Evolutionary conservation across 2,888 invertebrate species (phyloP), one percentile per base, ranked within the genome.

Genomic region (Ypsolopha sequella): DNA sequence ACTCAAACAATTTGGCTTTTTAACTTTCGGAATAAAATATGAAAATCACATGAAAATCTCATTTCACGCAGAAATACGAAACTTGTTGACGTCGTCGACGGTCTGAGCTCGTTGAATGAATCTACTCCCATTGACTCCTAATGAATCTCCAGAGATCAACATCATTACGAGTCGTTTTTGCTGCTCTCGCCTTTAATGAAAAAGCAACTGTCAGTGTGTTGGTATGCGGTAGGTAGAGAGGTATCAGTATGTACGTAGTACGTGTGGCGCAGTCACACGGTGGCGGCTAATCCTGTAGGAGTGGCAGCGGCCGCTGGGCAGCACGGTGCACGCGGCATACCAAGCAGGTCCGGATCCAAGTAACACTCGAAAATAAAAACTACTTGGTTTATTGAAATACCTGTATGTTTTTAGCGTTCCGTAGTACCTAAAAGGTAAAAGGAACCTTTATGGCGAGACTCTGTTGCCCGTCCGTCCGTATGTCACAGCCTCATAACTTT

Each of bases 21-120:
- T 24, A 24, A 24, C 24, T 24, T 24, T 24, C 24, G 24, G 24
- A 24, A 24, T 24, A 24, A 24, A 24, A 24, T 24, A 24, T 24
- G 24, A 24, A 24, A 24, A 24, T 24, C 24, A 24, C 4, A 24
- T 24, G 24, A 24, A 4, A 24, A 24, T 24, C 24, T 24, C 24
- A 24, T 24, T 24, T 24, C 24, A 24, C 2, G 24, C 24, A 24
- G 2, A 24, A 24, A 24, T 24, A 24, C 24, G 24, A 24, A 24
- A 24, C 24, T 24, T 24, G 24, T 24, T 3, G 24, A 24, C 24
- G 66, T 70, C 24, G 66, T 70, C 58, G 65, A 71, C 70, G 64
- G 64, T 70, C 65, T 24, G 24, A 24, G 65, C 60, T 66, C 66
- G 72, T 79, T 81, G 81, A 80, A 82, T 80, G 74, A 76, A 80